Evolutionary conservation across 2,888 invertebrate genomes (phyloP).

Genomic region (Andrena flavipes): DNA sequence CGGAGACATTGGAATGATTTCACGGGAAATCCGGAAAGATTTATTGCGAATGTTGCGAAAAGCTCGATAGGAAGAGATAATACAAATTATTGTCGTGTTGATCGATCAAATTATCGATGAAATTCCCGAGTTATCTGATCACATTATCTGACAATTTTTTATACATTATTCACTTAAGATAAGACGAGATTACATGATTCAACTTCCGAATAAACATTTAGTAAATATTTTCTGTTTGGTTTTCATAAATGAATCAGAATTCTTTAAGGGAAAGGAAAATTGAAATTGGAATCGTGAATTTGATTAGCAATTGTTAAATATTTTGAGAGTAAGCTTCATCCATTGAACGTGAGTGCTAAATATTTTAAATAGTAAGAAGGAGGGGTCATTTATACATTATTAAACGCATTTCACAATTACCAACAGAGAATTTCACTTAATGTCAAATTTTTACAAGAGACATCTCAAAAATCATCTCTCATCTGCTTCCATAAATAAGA

Average conservation of each 20-base stretch:
- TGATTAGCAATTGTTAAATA: not conserved
- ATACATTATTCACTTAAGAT: constrained; percentile 14
- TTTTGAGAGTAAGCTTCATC: no score
- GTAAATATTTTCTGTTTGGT: not conserved
- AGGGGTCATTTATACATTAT: no score
- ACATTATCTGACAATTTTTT: constrained; percentile 21
- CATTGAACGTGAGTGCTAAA: no score
- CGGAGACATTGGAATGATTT: not conserved
- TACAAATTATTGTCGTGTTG: not conserved
- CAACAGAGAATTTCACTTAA: no score
- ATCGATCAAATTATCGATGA: constrained; percentile 12
- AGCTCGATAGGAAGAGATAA: not conserved
- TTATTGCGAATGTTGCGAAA: constrained; percentile 7
- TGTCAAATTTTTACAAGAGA: no score
- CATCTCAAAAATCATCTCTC: no score
- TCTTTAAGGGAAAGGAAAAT: not conserved
- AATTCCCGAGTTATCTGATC: constrained; percentile 33
- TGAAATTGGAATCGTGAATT: not conserved
- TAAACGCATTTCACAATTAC: no score
- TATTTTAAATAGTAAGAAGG: no score
- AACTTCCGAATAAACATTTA: constrained; percentile 11
- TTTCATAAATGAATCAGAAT: not conserved
- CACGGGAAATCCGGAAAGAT: not conserved
- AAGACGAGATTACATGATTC: constrained; percentile 2
- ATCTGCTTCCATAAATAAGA: no score